Percentiles rank a stretch among this genome's conserved stretches.
Evolutionary conservation across 2,797 vertebrate genomes (phyloP).

Genomic region (Sebastes iracundus): DNA sequence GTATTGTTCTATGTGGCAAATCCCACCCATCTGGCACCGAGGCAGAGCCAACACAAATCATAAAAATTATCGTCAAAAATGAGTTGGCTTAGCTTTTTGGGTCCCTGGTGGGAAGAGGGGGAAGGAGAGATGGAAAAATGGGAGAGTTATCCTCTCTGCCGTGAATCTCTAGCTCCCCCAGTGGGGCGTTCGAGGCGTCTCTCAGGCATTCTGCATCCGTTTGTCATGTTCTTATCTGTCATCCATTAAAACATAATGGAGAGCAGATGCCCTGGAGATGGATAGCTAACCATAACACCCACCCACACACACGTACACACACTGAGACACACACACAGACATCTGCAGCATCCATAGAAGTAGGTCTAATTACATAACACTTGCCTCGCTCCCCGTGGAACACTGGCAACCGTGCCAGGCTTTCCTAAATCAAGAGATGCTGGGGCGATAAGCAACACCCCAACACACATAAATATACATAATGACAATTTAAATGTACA

Average conservation of each 20-base stretch:
- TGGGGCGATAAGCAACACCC: slow-evolving; percentile 25
- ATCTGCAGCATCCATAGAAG: slow-evolving; percentile 69
- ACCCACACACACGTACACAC: slow-evolving; percentile 24
- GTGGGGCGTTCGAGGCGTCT: slow-evolving; percentile 58
- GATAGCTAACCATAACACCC: slow-evolving; percentile 53
- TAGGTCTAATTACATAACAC: slow-evolving; percentile 74
- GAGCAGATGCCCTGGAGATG: slow-evolving; percentile 78
- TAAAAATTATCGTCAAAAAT: slow-evolving; percentile 67
- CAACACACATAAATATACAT: slow-evolving; percentile 2
- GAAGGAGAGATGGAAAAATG: slow-evolving; percentile 43
- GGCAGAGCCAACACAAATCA: slow-evolving; percentile 68
- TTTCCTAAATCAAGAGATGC: slow-evolving; percentile 42
- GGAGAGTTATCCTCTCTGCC: slow-evolving; percentile 23
- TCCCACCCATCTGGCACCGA: slow-evolving; percentile 72
- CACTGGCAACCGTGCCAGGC: slow-evolving; percentile 34
- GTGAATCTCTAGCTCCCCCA: slow-evolving; percentile 73
- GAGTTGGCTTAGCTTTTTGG: slow-evolving; percentile 41
- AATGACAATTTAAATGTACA: slow-evolving; percentile 16
- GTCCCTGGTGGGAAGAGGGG: slow-evolving; percentile 37
- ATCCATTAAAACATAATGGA: slow-evolving; percentile 77
- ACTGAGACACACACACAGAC: slow-evolving; percentile 40
- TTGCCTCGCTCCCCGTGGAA: slow-evolving; percentile 37
- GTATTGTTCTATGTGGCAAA: slow-evolving; percentile 71
- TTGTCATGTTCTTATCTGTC: slow-evolving; percentile 82
- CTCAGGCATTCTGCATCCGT: slow-evolving; percentile 64